Base-by-base conservation (phyloP, 2,888 invertebrate species). In the Eupeodes latifasciatus region DNA sequence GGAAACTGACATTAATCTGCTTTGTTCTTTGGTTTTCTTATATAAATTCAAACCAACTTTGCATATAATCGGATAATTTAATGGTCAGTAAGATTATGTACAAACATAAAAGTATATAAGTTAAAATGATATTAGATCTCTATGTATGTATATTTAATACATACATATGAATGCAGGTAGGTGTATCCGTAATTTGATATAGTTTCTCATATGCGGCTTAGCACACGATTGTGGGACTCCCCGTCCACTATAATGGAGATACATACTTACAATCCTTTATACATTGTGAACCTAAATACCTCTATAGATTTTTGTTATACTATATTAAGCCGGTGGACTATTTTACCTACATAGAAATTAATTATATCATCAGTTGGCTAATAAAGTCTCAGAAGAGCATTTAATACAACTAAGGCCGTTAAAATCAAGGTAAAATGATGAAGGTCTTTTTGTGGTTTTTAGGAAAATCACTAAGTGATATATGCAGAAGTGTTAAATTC, bases 11-110 rank as follows among this genome's bases (percentile, higher is more conserved):
- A 69, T 40, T 40, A 69, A 69, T 53, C 55, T 61, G 10, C 51
- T 59, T 44, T 53, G 55, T 67, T 75, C 74, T 81, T 27, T 53
- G 55, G 74, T 61, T 14, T 27, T 67, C 49, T 40, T 66, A 40
- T 9, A 59, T 10, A 47, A 44, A 40, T 72, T 7, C 59, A 77
- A 49, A 16, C 27, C 71, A 74, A 67, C 57, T 78, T 78, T 69
- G 67, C 85, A 55, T 81, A 62, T 82, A 82, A 82, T 74, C 74
- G 78, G 62, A 75, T 64, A 75, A 82, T 86, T 86, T 82, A 86
- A 69, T 76, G 76, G 62, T 47, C 14, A 66, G 49, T 11, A 47
- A 4, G 5, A 40, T 40, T 69, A 51, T 49, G 27, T 3, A 27
- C 27, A 27, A 3, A 3, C 1, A 27, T 27, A 27, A 2, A 27